Evolutionary conservation across 2,888 invertebrate genomes (phyloP), one percentile per base, ranked within the genome.

Genomic region (Lasioglossum pauxillum): DNA sequence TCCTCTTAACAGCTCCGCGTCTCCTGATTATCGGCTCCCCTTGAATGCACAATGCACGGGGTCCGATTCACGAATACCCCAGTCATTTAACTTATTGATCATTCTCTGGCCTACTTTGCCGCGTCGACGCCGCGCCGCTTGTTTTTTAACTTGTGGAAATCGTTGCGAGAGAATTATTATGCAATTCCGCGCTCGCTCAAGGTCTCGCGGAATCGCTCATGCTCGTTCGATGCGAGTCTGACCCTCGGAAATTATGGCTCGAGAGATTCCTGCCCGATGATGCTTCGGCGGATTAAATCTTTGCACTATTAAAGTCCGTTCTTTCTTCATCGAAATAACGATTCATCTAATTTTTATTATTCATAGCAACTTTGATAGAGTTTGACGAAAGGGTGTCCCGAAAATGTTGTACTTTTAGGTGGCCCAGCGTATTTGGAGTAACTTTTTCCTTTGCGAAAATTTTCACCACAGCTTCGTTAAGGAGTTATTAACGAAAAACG

Each of bases 1-100:
- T 57, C 44, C 57, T 53, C 10, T 57, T 44, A 38, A 46, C 38
- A 64, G 41, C 49, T 53, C 73, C 75, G 80, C 75, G 75, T 88
- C 83, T 80, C 78, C 76, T 79, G 79, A 81, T 83, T 76, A 86
- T 88, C 76, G 88, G 78, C 82, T 75, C 73, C 76, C 80, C 64
- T 88, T 88, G 75, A 78, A 83, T 82, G 72, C 79, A 57, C 80
- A 57, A 81, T 77, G 46, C 80, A 78, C 64, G 67, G 77, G 53
- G 71, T 46, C 46, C 31, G 44, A 60, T 38, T 75, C 73, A 60
- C 64, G 67, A 44, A 73, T 69, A 19, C 69, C 23, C 7, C 7
- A 38, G 38, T 38, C 23, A 69, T 69, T 69, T 69, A 19, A 38
- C 38, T 69, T 38, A 69, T 69, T 69, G 38, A 69, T 67, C 31